A percentile compares a stretch with the other conserved stretches of the same genome.
Conservation (phyloP, 2,797 vertebrate genomes). For the Crypturellus tataupa region DNA sequence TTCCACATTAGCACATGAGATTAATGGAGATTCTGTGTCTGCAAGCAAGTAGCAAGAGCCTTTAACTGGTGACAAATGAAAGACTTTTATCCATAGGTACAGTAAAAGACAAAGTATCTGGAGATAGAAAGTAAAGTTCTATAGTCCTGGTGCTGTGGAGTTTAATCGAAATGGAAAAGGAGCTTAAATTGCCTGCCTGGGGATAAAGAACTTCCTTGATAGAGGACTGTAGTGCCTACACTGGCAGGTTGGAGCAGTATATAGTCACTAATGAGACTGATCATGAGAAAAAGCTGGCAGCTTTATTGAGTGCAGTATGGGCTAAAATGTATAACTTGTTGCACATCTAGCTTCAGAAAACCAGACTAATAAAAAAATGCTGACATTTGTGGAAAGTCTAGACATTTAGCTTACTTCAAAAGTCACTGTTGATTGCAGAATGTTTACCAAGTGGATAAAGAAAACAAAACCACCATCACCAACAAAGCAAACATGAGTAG, state of each 20-base stretch:
- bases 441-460: neutral
- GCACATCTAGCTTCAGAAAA: neutral
- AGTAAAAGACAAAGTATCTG: neutral
- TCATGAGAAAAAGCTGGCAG: neutral
- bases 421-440: neutral
- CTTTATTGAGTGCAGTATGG: neutral
- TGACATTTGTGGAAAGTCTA: neutral
- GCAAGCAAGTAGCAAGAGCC: neutral
- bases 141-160: neutral
- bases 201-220: neutral
- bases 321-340: neutral
- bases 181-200: neutral
- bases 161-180: neutral
- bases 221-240: neutral
- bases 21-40: neutral
- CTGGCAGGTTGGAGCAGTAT: neutral
- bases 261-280: neutral
- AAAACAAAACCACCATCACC: neutral
- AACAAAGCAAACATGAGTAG: neutral
- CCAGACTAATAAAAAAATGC: neutral
- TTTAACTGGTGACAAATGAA: neutral
- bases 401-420: neutral
- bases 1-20: neutral
- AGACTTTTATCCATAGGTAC: neutral
- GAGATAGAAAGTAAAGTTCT: neutral